These are phyloP conservation scores for Parazoanthus atlanticus DNA, from an alignment of 92 coral and sea anemone species.

Conservation along the genomic window DNA sequence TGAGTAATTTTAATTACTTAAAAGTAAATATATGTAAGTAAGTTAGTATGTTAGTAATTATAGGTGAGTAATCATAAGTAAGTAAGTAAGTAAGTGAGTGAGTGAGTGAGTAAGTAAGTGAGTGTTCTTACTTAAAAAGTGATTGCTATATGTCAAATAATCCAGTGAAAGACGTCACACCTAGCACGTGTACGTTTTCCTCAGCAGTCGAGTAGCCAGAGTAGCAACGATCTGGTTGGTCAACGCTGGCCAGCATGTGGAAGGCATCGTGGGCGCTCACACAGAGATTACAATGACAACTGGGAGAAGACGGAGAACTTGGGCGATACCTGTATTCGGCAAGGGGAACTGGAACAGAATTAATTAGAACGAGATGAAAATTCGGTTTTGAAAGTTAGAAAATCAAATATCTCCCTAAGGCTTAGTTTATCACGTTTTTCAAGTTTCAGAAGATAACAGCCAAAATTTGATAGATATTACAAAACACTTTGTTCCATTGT, in stretches of 20 bases:
- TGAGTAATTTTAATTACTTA: too few relatives aligned
- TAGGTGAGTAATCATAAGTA: too few relatives aligned
- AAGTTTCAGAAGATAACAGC: too few relatives aligned
- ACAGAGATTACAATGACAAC: slow-evolving; percentile 85
- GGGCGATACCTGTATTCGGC: slow-evolving; percentile 66
- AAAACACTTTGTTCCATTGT: too few relatives aligned
- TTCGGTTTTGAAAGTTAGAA: neutral
- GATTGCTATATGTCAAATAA: too few relatives aligned
- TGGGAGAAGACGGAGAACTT: slow-evolving; percentile 74
- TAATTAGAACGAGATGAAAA: neutral
- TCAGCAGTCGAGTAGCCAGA: slow-evolving; percentile 14
- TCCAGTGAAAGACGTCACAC: neutral
- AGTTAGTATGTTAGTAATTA: too few relatives aligned
- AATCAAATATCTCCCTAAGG: neutral
- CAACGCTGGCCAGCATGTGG: slow-evolving; percentile 55
- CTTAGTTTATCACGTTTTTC: neutral
- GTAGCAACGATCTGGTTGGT: slow-evolving; percentile 20
- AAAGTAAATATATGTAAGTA: too few relatives aligned
- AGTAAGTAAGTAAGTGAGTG: too few relatives aligned
- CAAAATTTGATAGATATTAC: too few relatives aligned
- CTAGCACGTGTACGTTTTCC: slow-evolving; percentile 9
- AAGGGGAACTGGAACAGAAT: slow-evolving; percentile 38
- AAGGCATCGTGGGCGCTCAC: slow-evolving; percentile 62
- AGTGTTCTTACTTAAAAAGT: too few relatives aligned
- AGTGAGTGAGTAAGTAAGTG: too few relatives aligned